phyloP scores from a whole-genome alignment of 1,140 invertebrate species.

The Neocloeon triangulifer region DNA sequence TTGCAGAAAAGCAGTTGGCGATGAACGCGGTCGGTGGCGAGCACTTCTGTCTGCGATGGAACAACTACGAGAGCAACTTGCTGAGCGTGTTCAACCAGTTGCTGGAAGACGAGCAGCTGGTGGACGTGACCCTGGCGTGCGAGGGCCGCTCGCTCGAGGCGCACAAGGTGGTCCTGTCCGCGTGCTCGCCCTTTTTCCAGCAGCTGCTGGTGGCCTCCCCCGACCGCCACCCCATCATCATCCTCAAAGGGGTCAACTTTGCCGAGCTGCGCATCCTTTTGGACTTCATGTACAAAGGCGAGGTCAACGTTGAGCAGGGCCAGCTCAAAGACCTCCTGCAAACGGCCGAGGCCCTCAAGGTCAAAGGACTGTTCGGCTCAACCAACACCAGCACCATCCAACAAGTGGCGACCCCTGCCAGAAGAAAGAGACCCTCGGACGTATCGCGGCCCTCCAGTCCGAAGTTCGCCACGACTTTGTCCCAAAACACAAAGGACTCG shows the following conservation, averaged over 20 bases:
- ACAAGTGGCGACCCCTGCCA: too few species aligned
- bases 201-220: constrained; percentile 31
- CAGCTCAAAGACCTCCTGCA: too few species aligned
- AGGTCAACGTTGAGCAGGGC: constrained; percentile 14
- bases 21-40: too few species aligned
- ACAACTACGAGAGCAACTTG: constrained; percentile 78
- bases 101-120: constrained; percentile 43
- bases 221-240: constrained; percentile 16
- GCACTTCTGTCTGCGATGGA: constrained; percentile 82
- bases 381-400: too few species aligned
- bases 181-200: constrained; percentile 18
- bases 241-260: constrained; percentile 15
- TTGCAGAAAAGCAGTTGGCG: too few species aligned
- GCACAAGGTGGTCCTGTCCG: constrained; percentile 14
- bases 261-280: constrained; percentile 11
- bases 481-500: too few species aligned
- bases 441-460: too few species aligned
- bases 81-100: constrained; percentile 29
- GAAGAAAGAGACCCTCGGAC: too few species aligned
- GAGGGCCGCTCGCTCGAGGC: constrained; percentile 4
- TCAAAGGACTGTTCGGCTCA: too few species aligned
- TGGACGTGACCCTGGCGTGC: constrained; percentile 2
- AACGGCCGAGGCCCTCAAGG: too few species aligned
- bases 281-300: constrained; percentile 13
- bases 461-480: too few species aligned